Base-by-base conservation (phyloP, 1,140 invertebrate species). In the Galleria mellonella region DNA sequence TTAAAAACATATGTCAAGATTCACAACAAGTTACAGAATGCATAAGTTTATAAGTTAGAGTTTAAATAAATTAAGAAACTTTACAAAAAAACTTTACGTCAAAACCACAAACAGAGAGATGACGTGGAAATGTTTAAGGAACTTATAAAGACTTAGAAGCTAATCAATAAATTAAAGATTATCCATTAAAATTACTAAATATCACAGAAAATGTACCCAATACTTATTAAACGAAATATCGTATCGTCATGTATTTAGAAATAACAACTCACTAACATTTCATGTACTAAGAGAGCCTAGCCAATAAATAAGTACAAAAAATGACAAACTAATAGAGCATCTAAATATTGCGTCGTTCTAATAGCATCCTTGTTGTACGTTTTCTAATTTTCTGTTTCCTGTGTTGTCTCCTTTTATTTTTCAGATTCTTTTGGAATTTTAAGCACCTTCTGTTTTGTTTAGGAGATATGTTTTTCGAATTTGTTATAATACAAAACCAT, bases 121-220 rank as follows among this genome's bases (percentile, higher is more conserved):
- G 17, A 23, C 23, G 51, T 42, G 51, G 54, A 55, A 66, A 65
- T 46, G 55, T 60, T 52, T 67, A 48, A 81, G 73, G 73, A 79
- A 83, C 75, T 77, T 67, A 70, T 51, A 74, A 65, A 61, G 39
- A 39, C 68, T 74, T 74, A 77, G 13, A 40, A 15, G 40, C 62
- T 70, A 70, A 52, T 64, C 65, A 81, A 82, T 82, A 83, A 83
- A 83, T 83, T 83, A 83, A 73, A 62, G 56, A 65, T 77, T 63
- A 77, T 43, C 61, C 73, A 72, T 62, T 79, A 78, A 55, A 73
- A 83, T 78, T 82, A 79, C 77, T 79, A 76, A 81, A 84, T 84
- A 84, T 84, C 81, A 84, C 81, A 84, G 81, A 76, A 72, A 72
- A 71, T 72, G 70, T 79, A 84, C 81, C 81, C 81, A 84, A 73